These are phyloP conservation scores for Tricholaema leucomelas DNA, from an alignment of 2,113 vertebrate species.

Conservation along the genomic window DNA sequence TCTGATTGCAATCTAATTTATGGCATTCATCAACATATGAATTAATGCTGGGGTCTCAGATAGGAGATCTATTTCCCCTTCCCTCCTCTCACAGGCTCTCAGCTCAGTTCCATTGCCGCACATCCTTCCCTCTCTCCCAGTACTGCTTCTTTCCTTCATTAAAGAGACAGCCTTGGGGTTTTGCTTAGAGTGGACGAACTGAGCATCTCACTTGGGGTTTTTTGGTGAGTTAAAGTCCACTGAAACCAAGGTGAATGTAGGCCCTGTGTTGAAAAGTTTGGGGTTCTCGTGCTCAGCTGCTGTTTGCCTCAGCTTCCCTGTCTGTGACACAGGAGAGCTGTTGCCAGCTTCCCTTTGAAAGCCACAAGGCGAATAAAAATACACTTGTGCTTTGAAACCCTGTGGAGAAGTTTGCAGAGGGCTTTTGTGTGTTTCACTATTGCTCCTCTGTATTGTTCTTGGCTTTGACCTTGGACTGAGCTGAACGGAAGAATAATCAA, in stretches of 20 bases:
- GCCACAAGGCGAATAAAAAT: constrained; percentile 4
- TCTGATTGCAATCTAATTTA: constrained; percentile 75
- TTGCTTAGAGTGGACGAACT: not conserved
- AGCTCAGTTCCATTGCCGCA: not conserved
- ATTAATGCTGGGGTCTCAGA: constrained; percentile 61
- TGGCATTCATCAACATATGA: constrained; percentile 75
- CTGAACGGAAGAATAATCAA: not conserved
- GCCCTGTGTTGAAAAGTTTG: not conserved
- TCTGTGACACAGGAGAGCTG: not conserved
- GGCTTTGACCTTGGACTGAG: constrained; percentile 46
- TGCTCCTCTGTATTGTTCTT: constrained; percentile 19
- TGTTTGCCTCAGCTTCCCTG: not conserved
- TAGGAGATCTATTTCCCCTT: constrained; percentile 24
- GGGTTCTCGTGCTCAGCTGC: not conserved
- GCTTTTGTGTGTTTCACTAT: constrained; percentile 31
- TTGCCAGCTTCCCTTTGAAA: not conserved
- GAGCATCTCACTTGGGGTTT: not conserved
- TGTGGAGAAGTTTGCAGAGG: constrained; percentile 4
- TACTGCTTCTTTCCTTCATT: not conserved
- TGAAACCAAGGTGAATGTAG: not conserved
- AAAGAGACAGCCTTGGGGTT: not conserved
- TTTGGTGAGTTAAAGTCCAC: not conserved
- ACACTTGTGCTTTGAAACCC: not conserved
- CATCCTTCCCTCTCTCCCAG: not conserved
- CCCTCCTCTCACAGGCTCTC: not conserved